phyloP scores from a whole-genome alignment of 2,888 invertebrate species.

The Spatulosminthurus flaviceps region DNA sequence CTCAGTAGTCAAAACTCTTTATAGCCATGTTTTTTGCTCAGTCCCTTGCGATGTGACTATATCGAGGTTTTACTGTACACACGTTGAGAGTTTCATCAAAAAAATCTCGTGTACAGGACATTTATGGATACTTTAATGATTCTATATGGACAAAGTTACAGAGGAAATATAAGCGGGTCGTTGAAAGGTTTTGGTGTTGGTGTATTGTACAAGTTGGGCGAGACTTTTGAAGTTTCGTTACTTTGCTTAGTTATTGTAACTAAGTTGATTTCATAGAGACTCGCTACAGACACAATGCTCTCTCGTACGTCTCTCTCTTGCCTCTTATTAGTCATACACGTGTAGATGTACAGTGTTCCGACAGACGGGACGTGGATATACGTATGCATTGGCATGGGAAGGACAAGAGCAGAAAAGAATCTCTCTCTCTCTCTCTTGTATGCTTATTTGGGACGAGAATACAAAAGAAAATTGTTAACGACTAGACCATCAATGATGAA shows the following conservation, averaged over 20 bases:
- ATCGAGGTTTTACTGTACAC: no score
- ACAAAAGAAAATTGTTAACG: constrained; percentile 26
- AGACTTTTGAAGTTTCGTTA: background rate
- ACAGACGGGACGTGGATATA: no score
- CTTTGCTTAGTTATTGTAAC: background rate
- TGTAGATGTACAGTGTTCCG: no score
- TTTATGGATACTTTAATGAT: constrained; percentile 32
- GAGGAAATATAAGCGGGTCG: background rate
- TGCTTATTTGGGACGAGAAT: constrained; percentile 10
- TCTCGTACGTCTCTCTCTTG: background rate
- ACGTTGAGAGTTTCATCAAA: constrained; percentile 12
- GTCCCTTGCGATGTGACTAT: no score
- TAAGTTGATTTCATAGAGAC: background rate
- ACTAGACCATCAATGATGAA: constrained; percentile 33
- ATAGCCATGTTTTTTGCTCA: no score
- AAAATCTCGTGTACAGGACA: constrained; percentile 21
- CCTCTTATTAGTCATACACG: no score
- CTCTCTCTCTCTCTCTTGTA: background rate
- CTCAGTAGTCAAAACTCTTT: no score
- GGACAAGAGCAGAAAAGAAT: no score
- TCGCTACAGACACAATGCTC: background rate
- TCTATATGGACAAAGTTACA: constrained; percentile 15
- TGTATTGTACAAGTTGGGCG: constrained; percentile 3
- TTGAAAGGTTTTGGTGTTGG: background rate
- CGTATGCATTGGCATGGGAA: no score